Conservation (phyloP, 2,113 vertebrate genomes). For the Cyprinodon tularosa region DNA sequence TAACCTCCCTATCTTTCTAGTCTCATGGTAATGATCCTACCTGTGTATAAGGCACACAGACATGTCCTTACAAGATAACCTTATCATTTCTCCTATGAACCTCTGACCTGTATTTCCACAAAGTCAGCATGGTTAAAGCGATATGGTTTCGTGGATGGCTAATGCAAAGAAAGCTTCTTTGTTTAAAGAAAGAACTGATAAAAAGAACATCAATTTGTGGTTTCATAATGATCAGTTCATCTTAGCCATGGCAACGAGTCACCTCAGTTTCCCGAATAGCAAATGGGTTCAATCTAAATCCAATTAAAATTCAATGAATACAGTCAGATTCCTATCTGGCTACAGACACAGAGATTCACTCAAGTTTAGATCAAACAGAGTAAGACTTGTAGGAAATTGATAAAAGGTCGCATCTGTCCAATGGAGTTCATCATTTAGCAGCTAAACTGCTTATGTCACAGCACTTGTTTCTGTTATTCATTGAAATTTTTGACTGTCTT, state of each 20-base stretch:
- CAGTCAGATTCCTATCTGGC: background rate
- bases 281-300: background rate
- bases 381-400: background rate
- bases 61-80: slow-evolving; percentile 7
- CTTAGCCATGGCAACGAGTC: background rate
- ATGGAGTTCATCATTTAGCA: background rate
- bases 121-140: slow-evolving; percentile 35
- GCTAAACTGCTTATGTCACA: no score
- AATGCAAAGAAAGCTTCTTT: slow-evolving; percentile 2
- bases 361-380: background rate
- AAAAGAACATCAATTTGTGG: background rate
- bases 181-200: background rate
- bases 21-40: background rate
- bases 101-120: slow-evolving; percentile 32
- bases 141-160: slow-evolving; percentile 5
- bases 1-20: background rate
- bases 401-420: background rate
- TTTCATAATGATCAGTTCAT: background rate
- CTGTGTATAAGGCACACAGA: background rate
- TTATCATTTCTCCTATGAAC: slow-evolving; percentile 44
- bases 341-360: background rate
- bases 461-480: no score
- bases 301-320: background rate
- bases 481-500: no score
- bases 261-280: background rate